Base-by-base conservation (phyloP, 2,888 invertebrate genomes). In the Nomada ferruginata region DNA sequence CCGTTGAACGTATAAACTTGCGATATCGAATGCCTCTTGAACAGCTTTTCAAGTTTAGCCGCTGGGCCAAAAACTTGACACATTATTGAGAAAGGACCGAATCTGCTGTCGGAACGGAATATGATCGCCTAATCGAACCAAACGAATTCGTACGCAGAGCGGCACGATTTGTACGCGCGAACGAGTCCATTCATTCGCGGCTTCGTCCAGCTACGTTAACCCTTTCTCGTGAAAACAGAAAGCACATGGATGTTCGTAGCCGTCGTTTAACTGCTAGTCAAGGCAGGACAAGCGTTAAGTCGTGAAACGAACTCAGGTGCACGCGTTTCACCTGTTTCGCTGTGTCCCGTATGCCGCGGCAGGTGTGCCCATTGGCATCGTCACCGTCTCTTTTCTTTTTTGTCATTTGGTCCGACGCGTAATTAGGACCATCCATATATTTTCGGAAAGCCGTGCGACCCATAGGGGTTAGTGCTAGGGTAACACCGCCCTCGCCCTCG, bases 1-100 rank as follows among this genome's bases (percentile, higher is more conserved):
- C 93, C 93, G 93, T 93, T 93, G 91, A 92, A 93, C 93, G 91
- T 90, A 90, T 89, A 93, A 93, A 93, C n/a, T 53, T 42, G 42
- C 20, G 70, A 36, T 63, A 26, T 47, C 42, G 44, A 20, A 53
- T 20, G 52, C 59, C 65, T 69, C 69, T 63, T 82, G 86, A 85
- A 82, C 85, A 79, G 4, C 11, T 20, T 55, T 55, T 10, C 0
- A 20, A n/a, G 13, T 13, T 23, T 23, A 26, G 9, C 26, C 10
- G 4, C 26, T 26, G 20, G 57, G 11, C 15, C 13, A 3, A 15
- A 47, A 47, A 13, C 47, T 47, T 15, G 47, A 13, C 1, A 10
- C 9, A 7, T 7, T 44, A 26, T 47, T 20, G 59, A 10, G 69
- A 44, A 29, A 11, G 29, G 20, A n/a, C 5, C 18, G 7, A 69